Evolutionary conservation across 2,797 vertebrate genomes (phyloP), one percentile per base, ranked within the genome.

Genomic region (Myotis pilosus): DNA sequence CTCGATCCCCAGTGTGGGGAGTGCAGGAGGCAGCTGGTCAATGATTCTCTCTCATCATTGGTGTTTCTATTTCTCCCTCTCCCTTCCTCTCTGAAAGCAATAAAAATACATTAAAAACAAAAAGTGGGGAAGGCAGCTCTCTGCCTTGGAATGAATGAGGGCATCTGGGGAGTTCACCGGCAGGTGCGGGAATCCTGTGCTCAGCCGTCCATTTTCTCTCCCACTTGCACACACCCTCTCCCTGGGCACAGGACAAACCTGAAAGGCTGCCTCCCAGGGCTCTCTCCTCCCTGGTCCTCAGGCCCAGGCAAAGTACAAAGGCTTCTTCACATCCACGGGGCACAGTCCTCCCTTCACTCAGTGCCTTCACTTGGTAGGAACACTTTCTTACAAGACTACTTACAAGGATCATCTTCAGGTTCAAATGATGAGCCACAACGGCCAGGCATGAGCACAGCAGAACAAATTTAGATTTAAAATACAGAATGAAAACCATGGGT

Each of bases 401-500:
- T 53, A 60, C 9, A 2, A 66, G 25, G 23, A 92, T 66, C 53
- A 89, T 30, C n/a, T 84, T 89, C 17, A 69, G 74, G 41, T 76
- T 81, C 33, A 87, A 69, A 81, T 20, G 41, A 60, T 66, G 20
- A 68, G 28, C 75, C 62, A 74, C 78, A 4, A 74, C 15, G 0
- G 64, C 22, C 44, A 93, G 74, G 20, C 89, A 84, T 38, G 8
- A 44, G 36, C 66, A 64, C 0, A 92, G 38, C 10, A 60, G 44
- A 87, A 22, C 33, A 80, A 74, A 86, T 60, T 88, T 53, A 51
- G 47, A 74, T 66, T 85, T 86, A 68, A 91, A 92, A 79, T 87
- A 38, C 62, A 84, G 28, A 83, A 68, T 8, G n/a, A 95, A 79
- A 10, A 89, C 5, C 68, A 91, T 22, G 17, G 71, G 69, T 44